Evolutionary conservation across 2,888 invertebrate genomes (phyloP), one percentile per base, ranked within the genome.

Genomic region (Phania funesta): DNA sequence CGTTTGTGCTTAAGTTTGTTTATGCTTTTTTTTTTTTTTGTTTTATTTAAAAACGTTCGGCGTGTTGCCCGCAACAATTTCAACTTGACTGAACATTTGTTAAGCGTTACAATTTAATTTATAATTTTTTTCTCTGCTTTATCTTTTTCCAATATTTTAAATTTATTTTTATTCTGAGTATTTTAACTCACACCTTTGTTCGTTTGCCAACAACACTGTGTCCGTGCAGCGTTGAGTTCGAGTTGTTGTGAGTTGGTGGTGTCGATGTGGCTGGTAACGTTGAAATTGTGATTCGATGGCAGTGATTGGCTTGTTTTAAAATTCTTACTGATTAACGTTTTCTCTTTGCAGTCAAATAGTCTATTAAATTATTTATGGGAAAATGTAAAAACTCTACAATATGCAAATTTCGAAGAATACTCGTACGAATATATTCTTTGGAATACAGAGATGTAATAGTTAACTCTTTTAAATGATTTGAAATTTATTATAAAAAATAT

Each of bases 41-140:
- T 44, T 22, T 62, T 56, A n/a, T 41, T 80, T 65, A 60, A 32
- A 75, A 83, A 78, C 80, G 70, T 26, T 46, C 83, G 84, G 65
- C 77, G 83, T 84, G 74, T 71, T 84, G 54, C 77, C 62, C 74
- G 84, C 84, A 80, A 84, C 87, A 87, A 84, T 85, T 86, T 85
- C 85, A 87, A 82, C 86, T 84, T 85, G 86, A 89, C 89, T 89
- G 89, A 89, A 85, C 86, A 83, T 84, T 86, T 84, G 84, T 84
- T 86, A 84, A 86, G 80, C 84, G 84, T 84, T 85, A 85, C 83
- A 83, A 85, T 86, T 86, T 85, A 85, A 87, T 89, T 88, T 89
- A 89, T 86, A 85, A 74, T 52, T 86, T 62, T 70, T 24, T 20
- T 22, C 13, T 52, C 26, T 7, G n/a, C 58, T 32, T 60, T 32